These are phyloP conservation scores for Tanaodytes sp. DNA, from an alignment of 2,888 invertebrate genomes.

Conservation along the genomic window DNA sequence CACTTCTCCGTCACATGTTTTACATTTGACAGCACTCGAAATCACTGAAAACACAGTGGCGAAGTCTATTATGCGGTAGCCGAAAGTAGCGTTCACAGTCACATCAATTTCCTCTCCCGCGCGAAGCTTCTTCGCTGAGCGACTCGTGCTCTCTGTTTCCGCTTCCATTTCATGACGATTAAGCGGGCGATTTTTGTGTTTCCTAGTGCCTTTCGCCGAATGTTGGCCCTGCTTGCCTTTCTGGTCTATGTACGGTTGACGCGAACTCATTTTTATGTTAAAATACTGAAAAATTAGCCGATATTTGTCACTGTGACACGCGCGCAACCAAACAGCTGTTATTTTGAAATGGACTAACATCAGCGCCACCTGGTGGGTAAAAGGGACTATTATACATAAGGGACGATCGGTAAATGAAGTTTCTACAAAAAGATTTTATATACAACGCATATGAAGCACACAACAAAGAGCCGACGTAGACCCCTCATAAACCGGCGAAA, in stretches of 20 bases:
- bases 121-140: conserved; percentile 19
- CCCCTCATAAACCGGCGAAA: too few relatives aligned
- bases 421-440: conserved; percentile 8
- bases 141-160: conserved; percentile 53
- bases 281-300: conserved; percentile 12
- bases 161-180: conserved; percentile 41
- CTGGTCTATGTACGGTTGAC: conserved; percentile 12
- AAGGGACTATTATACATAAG: conserved; percentile 4
- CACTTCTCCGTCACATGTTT: conserved; percentile 41
- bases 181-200: conserved; percentile 30
- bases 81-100: conserved; percentile 2
- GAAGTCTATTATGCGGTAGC: conserved; percentile 33
- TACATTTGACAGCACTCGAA: conserved; percentile 37
- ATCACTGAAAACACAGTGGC: conserved; percentile 38
- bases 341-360: conserved; percentile 4
- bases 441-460: conserved; percentile 4
- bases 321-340: conserved; percentile 11
- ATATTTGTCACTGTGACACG: conserved; percentile 3
- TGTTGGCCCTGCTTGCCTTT: conserved; percentile 3
- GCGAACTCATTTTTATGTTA: conserved; percentile 9
- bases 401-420: conserved; percentile 9
- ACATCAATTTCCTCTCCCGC: conserved; percentile 3
- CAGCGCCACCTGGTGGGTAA: conserved; percentile 12
- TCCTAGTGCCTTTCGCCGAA: conserved; percentile 8
- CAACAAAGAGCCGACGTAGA: conserved; percentile 4